These are phyloP conservation scores for Microcebus tavaratra DNA, from an alignment of 2,113 vertebrate genomes.

Conservation along the genomic window DNA sequence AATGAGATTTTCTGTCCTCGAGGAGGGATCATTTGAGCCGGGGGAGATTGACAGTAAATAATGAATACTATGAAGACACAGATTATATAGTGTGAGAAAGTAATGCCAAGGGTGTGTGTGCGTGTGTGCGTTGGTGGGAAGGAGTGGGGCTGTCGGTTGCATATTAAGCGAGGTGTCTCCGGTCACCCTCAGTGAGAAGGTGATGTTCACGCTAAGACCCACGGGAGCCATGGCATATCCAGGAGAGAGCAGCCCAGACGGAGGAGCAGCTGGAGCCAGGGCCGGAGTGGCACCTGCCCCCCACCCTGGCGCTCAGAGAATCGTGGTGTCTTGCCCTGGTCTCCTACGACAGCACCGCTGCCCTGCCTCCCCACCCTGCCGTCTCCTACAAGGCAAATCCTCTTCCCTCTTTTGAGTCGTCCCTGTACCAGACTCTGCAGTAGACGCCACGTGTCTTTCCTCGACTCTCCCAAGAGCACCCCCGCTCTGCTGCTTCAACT, in stretches of 20 bases:
- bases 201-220: neutral
- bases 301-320: rapidly evolving
- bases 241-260: neutral
- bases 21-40: neutral
- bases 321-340: rapidly evolving
- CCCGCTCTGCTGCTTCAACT: neutral
- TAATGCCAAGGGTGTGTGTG: neutral
- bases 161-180: neutral
- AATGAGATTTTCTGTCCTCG: neutral
- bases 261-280: no score
- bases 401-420: neutral
- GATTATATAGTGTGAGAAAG: neutral
- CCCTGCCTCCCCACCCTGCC: neutral
- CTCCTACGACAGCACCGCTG: neutral
- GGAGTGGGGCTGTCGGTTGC: rapidly evolving
- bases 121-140: neutral
- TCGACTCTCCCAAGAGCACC: neutral
- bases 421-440: neutral
- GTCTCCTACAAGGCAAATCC: neutral
- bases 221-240: neutral
- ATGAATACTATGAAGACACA: neutral
- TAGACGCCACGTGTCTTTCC: neutral
- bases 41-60: neutral
- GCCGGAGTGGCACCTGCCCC: neutral
- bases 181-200: neutral